These are phyloP conservation scores for Pygoscelis adeliae DNA, from an alignment of 2,113 vertebrate genomes.

Conservation along the genomic window DNA sequence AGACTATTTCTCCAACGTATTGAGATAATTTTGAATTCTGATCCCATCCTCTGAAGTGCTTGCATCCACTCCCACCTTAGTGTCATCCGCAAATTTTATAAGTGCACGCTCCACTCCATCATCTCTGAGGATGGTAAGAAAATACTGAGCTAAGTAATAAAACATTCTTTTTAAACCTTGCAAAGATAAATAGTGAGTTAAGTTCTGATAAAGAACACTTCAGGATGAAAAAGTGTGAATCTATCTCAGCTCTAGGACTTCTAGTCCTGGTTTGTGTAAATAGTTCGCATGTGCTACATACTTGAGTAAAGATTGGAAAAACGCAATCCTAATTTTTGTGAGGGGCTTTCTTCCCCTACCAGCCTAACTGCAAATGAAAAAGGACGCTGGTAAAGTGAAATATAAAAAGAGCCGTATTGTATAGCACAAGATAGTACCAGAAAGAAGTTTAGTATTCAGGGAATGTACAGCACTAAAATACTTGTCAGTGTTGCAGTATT, in stretches of 20 bases:
- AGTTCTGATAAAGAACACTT: constrained; percentile 2
- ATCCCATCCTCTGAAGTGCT: not conserved
- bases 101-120: constrained; percentile 14
- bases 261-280: not conserved
- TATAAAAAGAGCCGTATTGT: not conserved
- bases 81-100: constrained; percentile 31
- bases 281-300: not conserved
- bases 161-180: constrained; percentile 4
- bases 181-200: constrained; percentile 24
- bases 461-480: not conserved
- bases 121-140: not conserved
- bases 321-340: not conserved
- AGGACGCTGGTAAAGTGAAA: not conserved
- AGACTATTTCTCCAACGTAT: not conserved
- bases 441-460: constrained; percentile 41
- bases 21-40: constrained; percentile 4
- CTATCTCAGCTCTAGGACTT: not conserved
- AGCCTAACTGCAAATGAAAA: not conserved
- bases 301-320: not conserved
- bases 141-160: constrained; percentile 8
- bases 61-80: not conserved
- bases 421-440: not conserved
- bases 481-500: constrained; percentile 48
- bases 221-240: not conserved
- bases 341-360: not conserved